These are phyloP conservation scores for Pomacea maculata DNA, from an alignment of 1,140 invertebrate species.

Conservation along the genomic window DNA sequence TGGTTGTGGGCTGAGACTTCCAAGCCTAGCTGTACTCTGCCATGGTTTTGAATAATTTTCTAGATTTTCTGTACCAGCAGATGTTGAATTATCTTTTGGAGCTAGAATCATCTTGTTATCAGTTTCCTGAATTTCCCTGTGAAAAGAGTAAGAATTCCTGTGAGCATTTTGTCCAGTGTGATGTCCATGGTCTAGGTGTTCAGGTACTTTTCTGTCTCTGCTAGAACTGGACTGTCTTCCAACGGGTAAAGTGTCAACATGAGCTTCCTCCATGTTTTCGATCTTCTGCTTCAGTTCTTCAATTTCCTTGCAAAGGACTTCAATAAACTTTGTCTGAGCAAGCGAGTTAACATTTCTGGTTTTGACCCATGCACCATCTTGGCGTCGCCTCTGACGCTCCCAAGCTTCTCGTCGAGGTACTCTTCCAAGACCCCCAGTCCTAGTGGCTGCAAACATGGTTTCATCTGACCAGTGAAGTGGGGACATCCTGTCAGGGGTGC, in stretches of 20 bases:
- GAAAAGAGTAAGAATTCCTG: constrained; percentile 4
- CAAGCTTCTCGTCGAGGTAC: constrained; percentile 38
- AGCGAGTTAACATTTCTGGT: constrained; percentile 8
- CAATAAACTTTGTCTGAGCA: constrained; percentile 31
- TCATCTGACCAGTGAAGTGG: constrained; percentile 15
- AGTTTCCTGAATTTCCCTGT: constrained; percentile 18
- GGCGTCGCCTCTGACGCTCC: constrained; percentile 27
- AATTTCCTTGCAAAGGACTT: constrained; percentile 44
- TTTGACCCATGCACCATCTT: neutral
- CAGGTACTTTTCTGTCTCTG: neutral
- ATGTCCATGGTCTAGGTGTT: too few species aligned
- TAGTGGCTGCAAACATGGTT: neutral
- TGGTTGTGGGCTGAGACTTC: too few species aligned
- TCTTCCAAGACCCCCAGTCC: constrained; percentile 23
- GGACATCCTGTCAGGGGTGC: constrained; percentile 3
- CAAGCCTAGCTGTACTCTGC: too few species aligned
- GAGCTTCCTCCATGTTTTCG: constrained; percentile 36
- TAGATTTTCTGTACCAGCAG: too few species aligned
- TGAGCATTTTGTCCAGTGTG: neutral
- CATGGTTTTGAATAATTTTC: too few species aligned
- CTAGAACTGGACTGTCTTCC: neutral
- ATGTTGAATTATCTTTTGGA: neutral
- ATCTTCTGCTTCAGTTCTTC: constrained; percentile 47
- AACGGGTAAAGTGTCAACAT: constrained; percentile 8
- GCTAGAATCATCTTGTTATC: constrained; percentile 18